Evolutionary conservation across 2,888 invertebrate species (phyloP).

Genomic region (Tetragonula carbonaria): DNA sequence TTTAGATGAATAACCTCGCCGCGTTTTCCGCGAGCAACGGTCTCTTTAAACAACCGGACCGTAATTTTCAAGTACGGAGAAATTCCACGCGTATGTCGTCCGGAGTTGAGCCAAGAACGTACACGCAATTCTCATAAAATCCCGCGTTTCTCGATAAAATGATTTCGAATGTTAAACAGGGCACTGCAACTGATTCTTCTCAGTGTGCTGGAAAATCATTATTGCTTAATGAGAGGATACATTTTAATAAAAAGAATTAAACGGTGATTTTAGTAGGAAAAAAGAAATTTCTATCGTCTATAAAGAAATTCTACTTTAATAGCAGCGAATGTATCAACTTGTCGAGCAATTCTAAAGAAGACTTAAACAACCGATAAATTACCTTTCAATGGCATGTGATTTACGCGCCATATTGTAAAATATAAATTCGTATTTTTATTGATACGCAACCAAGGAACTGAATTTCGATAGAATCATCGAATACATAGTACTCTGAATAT

Average conservation of each 20-base stretch:
- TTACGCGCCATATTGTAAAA: too few species aligned
- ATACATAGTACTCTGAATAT: too few species aligned
- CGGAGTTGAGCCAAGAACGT: too few species aligned
- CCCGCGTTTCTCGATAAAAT: background rate
- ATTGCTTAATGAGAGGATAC: background rate
- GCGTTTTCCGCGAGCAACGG: background rate
- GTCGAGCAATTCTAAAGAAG: background rate
- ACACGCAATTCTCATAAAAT: too few species aligned
- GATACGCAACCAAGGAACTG: too few species aligned
- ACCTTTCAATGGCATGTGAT: too few species aligned
- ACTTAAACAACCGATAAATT: background rate
- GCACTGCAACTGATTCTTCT: too few species aligned
- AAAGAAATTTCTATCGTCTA: background rate
- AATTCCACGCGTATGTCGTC: background rate
- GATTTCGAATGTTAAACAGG: background rate
- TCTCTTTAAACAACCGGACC: background rate
- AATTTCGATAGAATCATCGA: too few species aligned
- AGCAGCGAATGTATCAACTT: background rate
- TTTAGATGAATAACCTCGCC: background rate
- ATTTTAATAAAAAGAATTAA: background rate
- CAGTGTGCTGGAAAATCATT: fast-evolving
- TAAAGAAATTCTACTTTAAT: too few species aligned
- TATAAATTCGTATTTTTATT: too few species aligned
- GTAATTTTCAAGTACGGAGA: background rate
- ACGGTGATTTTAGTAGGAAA: too few species aligned